A percentile compares a stretch with the other conserved stretches of the same genome.
Conservation (phyloP, 2,113 vertebrate genomes). For the Pandion haliaetus region DNA sequence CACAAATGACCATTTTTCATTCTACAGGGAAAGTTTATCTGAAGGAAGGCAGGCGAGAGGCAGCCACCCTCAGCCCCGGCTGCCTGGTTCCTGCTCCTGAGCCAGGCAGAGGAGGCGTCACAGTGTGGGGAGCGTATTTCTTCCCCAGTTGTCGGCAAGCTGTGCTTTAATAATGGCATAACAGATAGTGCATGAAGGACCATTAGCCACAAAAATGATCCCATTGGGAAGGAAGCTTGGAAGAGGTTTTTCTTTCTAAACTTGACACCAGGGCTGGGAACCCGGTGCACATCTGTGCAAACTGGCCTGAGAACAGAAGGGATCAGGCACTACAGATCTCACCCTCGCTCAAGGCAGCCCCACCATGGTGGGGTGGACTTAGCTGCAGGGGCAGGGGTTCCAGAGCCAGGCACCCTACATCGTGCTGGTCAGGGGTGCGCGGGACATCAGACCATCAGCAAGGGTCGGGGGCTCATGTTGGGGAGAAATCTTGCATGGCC, state of each 20-base stretch:
- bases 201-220: not conserved
- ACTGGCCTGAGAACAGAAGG: not conserved
- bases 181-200: not conserved
- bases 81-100: not conserved
- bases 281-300: not conserved
- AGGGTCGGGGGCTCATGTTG: not conserved
- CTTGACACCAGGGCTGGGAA: not conserved
- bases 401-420: not conserved
- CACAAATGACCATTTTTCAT: not conserved
- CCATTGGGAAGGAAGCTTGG: not conserved
- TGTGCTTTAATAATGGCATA: not conserved
- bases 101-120: accelerated
- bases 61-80: not conserved
- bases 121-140: not conserved
- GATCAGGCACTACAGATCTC: not conserved
- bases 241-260: not conserved
- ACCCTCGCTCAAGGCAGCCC: accelerated
- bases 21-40: not conserved
- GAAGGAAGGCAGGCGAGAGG: not conserved
- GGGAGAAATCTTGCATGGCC: not conserved
- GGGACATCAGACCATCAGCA: not conserved
- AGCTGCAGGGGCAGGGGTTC: too few species aligned
- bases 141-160: not conserved
- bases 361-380: not conserved
- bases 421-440: not conserved